Percentiles rank a stretch among this genome's conserved stretches.
phyloP scores from a whole-genome alignment of 53 echinoderm and acorn worm genomes.

The Astropecten irregularis region DNA sequence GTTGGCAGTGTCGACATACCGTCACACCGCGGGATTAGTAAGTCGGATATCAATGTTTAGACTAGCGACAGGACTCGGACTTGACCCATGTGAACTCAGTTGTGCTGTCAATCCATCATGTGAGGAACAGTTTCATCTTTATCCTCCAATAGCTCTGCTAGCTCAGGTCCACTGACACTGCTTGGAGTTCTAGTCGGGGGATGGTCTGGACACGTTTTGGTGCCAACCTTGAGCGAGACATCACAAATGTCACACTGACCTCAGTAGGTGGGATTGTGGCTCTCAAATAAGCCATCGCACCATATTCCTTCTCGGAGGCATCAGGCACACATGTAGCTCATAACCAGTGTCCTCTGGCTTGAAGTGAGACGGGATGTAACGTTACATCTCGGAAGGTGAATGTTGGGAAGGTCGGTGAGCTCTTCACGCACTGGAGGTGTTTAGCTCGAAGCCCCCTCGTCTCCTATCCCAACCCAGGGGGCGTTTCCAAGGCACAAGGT shows the following conservation, averaged over 20 bases:
- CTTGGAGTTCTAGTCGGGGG: slow-evolving; percentile 20
- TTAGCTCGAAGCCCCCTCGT: neutral
- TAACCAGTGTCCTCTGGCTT: neutral
- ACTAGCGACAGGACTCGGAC: slow-evolving; percentile 2
- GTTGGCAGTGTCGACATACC: neutral
- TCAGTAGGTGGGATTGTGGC: no score
- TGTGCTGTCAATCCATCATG: slow-evolving; percentile 14
- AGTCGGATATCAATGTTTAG: neutral
- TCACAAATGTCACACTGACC: no score
- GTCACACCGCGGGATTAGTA: neutral
- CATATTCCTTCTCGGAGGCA: slow-evolving; percentile 21
- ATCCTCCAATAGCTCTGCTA: neutral
- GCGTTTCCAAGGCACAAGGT: slow-evolving; percentile 33
- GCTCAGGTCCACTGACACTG: neutral
- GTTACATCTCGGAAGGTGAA: slow-evolving; percentile 24
- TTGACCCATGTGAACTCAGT: slow-evolving; percentile 19
- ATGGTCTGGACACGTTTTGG: no score
- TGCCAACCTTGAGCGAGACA: no score
- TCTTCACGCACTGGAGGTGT: slow-evolving; percentile 39
- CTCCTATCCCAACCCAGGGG: slow-evolving; percentile 36
- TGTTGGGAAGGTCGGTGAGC: slow-evolving; percentile 13
- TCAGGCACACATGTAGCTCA: slow-evolving; percentile 21
- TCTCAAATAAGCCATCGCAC: no score
- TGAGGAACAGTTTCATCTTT: neutral
- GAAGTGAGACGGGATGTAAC: slow-evolving; percentile 24